Conservation (phyloP, 2,113 vertebrate species). For the Puma concolor region DNA sequence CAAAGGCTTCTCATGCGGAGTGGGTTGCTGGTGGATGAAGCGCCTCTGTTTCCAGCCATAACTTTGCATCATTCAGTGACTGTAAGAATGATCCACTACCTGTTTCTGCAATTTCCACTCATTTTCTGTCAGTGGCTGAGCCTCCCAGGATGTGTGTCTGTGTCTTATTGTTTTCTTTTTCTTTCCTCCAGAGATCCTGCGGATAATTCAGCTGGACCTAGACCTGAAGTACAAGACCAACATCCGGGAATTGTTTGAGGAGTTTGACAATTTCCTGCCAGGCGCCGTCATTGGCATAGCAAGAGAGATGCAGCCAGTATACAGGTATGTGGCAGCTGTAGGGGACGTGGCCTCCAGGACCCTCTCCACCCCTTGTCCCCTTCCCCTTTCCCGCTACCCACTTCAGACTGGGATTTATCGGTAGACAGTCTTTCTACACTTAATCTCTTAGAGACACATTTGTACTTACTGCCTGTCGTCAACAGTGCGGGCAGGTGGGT, state of each 20-base stretch:
- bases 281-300: slow-evolving; percentile 94
- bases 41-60: not conserved
- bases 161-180: slow-evolving; percentile 4
- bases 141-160: not conserved
- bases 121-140: not conserved
- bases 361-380: no score
- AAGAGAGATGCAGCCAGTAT: slow-evolving; percentile 98
- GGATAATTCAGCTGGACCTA: slow-evolving; percentile 95
- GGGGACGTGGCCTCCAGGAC: accelerated
- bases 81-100: not conserved
- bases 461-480: no score
- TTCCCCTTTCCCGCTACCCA: not conserved
- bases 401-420: not conserved
- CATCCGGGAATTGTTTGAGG: slow-evolving; percentile 95
- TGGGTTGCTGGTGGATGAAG: not conserved
- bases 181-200: slow-evolving; percentile 89
- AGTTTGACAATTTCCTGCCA: slow-evolving; percentile 92
- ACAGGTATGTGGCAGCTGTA: slow-evolving; percentile 88
- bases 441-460: not conserved
- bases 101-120: not conserved
- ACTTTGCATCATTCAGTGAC: not conserved
- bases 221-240: slow-evolving; percentile 96
- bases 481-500: not conserved
- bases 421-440: not conserved
- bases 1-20: not conserved